Percentiles rank a stretch among this genome's conserved stretches.
These are phyloP conservation scores for Takifugu bimaculatus DNA, from an alignment of 2,113 vertebrate genomes.

Conservation along the genomic window DNA sequence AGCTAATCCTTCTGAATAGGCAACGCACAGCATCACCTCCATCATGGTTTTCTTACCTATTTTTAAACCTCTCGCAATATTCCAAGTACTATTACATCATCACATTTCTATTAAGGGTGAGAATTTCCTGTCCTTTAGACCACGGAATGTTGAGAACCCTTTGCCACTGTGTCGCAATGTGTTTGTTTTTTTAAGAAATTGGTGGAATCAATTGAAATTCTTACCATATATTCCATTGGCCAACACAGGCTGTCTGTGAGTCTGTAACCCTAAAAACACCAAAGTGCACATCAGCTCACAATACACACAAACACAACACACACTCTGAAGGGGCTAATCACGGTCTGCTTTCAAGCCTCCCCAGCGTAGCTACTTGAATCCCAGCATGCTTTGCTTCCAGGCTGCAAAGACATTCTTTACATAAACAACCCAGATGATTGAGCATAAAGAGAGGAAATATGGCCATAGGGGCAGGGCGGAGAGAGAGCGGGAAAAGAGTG, in stretches of 20 bases:
- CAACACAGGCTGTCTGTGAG: conserved; percentile 59
- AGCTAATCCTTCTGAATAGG: neutral
- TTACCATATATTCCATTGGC: conserved; percentile 78
- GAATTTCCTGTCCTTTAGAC: too few species aligned
- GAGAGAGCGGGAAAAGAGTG: conserved; percentile 19
- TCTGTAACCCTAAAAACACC: conserved; percentile 74
- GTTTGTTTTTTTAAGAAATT: conserved; percentile 24
- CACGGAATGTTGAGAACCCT: neutral
- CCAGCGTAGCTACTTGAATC: conserved; percentile 34
- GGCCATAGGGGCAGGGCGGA: conserved; percentile 10
- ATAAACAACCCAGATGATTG: conserved; percentile 23
- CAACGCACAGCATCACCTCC: neutral
- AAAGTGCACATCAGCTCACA: conserved; percentile 67
- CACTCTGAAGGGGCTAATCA: conserved; percentile 23
- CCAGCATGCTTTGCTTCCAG: conserved; percentile 61
- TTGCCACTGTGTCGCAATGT: conserved; percentile 32
- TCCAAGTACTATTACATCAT: neutral
- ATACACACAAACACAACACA: conserved; percentile 34
- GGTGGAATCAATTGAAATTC: conserved; percentile 44
- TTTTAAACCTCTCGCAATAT: neutral
- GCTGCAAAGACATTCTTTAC: conserved; percentile 44
- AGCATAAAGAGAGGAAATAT: conserved; percentile 27
- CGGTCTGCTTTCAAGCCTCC: conserved; percentile 5
- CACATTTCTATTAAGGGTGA: neutral
- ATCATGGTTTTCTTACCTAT: neutral